Conservation (phyloP, 1,140 invertebrate genomes). For the Neodiprion fabricii region DNA sequence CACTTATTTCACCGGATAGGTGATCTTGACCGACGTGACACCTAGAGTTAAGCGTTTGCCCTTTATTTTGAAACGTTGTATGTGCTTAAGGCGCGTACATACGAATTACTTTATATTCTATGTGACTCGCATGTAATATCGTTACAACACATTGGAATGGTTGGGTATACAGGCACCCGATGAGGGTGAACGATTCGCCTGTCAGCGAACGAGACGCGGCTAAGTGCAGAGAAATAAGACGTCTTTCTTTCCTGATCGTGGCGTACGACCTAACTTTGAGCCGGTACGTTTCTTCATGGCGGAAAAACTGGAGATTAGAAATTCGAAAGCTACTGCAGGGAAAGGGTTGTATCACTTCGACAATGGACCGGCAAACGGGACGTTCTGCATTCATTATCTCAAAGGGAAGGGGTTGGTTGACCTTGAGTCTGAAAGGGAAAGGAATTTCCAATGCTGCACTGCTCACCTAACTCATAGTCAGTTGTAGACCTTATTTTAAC, state of each 20-base stretch:
- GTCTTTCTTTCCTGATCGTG: not conserved
- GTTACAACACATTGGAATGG: not conserved
- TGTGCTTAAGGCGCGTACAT: too few relatives aligned
- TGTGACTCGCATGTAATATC: too few relatives aligned
- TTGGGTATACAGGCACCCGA: not conserved
- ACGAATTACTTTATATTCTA: too few relatives aligned
- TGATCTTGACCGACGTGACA: too few relatives aligned
- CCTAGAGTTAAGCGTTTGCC: too few relatives aligned
- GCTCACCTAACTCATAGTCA: too few relatives aligned
- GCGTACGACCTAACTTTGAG: not conserved
- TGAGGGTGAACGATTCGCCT: not conserved
- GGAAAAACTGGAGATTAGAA: constrained; percentile 4
- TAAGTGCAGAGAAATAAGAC: constrained; percentile 1
- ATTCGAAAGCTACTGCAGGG: not conserved
- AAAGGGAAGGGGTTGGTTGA: too few relatives aligned
- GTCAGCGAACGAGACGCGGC: not conserved
- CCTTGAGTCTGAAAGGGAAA: too few relatives aligned
- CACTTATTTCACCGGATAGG: too few relatives aligned
- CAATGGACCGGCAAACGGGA: not conserved
- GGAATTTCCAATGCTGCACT: too few relatives aligned
- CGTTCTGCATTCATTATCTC: not conserved
- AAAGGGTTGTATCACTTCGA: not conserved
- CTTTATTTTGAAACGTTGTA: too few relatives aligned
- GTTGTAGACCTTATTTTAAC: too few relatives aligned
- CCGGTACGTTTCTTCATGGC: not conserved